These are phyloP conservation scores for Aethes cnicana DNA, from an alignment of 2,888 invertebrate species.

Conservation along the genomic window DNA sequence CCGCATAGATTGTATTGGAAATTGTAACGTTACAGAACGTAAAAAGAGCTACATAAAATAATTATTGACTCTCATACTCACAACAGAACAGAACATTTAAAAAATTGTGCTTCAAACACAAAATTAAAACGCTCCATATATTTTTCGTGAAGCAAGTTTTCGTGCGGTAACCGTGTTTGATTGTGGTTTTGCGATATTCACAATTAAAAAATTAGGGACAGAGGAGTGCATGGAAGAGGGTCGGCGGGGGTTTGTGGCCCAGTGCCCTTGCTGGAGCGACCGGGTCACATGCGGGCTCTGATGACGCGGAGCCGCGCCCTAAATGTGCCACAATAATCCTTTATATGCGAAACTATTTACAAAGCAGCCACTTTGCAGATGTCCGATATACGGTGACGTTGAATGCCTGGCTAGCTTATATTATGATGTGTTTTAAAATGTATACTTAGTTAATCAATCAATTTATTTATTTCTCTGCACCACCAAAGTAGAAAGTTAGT, in stretches of 20 bases:
- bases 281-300: slow-evolving; percentile 43
- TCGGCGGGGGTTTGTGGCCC: slow-evolving; percentile 41
- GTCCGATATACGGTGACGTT: slow-evolving; percentile 4
- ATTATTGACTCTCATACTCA: too few relatives aligned
- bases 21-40: too few relatives aligned
- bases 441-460: too few relatives aligned
- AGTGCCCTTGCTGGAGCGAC: slow-evolving; percentile 50
- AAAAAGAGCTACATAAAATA: too few relatives aligned
- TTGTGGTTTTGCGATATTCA: background rate
- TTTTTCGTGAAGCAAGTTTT: too few relatives aligned
- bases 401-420: background rate
- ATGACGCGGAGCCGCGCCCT: slow-evolving; percentile 40
- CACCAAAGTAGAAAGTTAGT: too few relatives aligned
- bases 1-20: too few relatives aligned
- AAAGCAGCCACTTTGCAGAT: slow-evolving; percentile 7
- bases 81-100: too few relatives aligned
- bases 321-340: slow-evolving; percentile 32
- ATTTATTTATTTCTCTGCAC: too few relatives aligned
- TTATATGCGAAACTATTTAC: slow-evolving; percentile 10
- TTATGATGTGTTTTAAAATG: background rate
- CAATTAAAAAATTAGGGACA: slow-evolving; percentile 29
- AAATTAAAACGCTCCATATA: too few relatives aligned
- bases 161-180: background rate
- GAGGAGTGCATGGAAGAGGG: slow-evolving; percentile 23
- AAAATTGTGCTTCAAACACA: too few relatives aligned